Base-by-base conservation (phyloP, 2,113 vertebrate species). In the Myocastor coypus region DNA sequence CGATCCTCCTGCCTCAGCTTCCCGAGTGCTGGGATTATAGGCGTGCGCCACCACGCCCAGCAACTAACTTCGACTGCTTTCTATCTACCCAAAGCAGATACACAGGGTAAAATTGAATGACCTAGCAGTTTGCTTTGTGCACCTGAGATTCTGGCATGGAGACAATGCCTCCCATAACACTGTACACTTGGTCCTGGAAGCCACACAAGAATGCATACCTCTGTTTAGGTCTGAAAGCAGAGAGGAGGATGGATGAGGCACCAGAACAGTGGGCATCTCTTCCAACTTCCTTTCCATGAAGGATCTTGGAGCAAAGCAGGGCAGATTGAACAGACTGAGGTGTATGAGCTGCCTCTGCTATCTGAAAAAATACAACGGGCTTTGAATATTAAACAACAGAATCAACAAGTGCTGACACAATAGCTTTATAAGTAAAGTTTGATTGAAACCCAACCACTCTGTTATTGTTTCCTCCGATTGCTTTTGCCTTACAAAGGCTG, bases 341-440 rank as follows among this genome's bases (percentile, higher is more conserved):
- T 50, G 20, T 40, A 37, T 40, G 9, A 22, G 26, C 34, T 34
- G 14, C 17, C 1, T 87, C 59, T 77, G 59, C 42, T 73, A 30
- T 16, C 40, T 57, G 30, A 37, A 46, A 68, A 82, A 20, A 61
- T 57, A 90, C n/a, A 28, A 52, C 16, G 22, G 19, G 71, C 32
- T n/a, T 71, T 59, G 46, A 22, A 84, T 37, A 64, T 88, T 75
- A 69, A 50, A 86, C 84, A 59, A 66, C 61, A 37, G 75, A 17
- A 0, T 68, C 50, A 77, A 40, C 64, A 85, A 71, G 88, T 34
- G 52, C 69, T 61, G 42, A 61, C 28, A 22, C n/a, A 75, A 61
- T 7, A 5, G 22, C 46, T 37, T 26, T 87, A 57, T 69, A 95
- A 82, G 83, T 96, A 92, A 89, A 82, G 83, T 89, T 93, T 89